phyloP scores from a whole-genome alignment of 2,888 invertebrate genomes.

The Caenorhabditis auriculariae region DNA sequence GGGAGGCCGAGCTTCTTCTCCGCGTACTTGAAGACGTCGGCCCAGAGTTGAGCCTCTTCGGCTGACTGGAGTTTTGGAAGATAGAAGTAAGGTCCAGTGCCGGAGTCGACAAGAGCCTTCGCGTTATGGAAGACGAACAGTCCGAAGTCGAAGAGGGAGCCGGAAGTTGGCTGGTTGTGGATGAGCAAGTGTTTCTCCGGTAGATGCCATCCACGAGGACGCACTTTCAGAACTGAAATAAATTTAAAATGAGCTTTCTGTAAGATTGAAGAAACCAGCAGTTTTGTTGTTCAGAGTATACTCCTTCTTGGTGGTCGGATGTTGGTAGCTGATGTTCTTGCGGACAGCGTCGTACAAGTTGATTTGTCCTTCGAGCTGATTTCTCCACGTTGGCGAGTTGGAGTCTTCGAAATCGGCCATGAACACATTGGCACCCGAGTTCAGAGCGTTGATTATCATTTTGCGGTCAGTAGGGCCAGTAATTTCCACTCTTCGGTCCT shows the following conservation, averaged over 20 bases:
- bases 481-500: conserved; percentile 64
- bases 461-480: conserved; percentile 70
- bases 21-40: conserved; percentile 74
- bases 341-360: conserved; percentile 71
- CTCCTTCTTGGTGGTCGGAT: conserved; percentile 60
- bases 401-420: conserved; percentile 70
- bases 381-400: conserved; percentile 76
- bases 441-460: conserved; percentile 73
- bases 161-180: conserved; percentile 67
- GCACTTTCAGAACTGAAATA: conserved; percentile 70
- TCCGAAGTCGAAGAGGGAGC: conserved; percentile 75
- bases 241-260: too few relatives aligned
- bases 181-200: conserved; percentile 68
- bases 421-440: conserved; percentile 66
- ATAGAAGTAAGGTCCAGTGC: conserved; percentile 75
- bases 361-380: conserved; percentile 72
- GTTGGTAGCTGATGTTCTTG: conserved; percentile 64
- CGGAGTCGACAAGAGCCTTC: conserved; percentile 68
- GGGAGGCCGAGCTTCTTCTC: conserved; percentile 68
- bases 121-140: conserved; percentile 74
- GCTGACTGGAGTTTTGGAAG: conserved; percentile 75
- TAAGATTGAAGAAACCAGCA: too few relatives aligned
- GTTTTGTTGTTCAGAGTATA: conserved; percentile 65
- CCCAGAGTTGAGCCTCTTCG: conserved; percentile 74
- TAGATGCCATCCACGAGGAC: conserved; percentile 78